Conservation (phyloP, 2,888 invertebrate species). For the Corbicula japonica region DNA sequence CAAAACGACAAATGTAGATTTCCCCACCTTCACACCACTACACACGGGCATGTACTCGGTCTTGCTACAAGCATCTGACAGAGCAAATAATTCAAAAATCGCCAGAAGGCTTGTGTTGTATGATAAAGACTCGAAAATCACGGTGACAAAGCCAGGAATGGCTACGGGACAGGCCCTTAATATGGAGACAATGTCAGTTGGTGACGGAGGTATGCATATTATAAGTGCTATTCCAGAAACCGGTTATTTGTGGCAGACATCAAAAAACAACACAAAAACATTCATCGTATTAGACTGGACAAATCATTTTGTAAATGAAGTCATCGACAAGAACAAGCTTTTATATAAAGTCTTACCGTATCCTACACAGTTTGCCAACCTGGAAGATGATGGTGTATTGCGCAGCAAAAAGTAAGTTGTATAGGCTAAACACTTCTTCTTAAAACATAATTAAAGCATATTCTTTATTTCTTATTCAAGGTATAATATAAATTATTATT, state of each 20-base stretch:
- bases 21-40: slow-evolving; percentile 49
- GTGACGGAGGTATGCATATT: slow-evolving; percentile 38
- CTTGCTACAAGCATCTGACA: slow-evolving; percentile 67
- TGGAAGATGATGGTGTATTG: slow-evolving; percentile 17
- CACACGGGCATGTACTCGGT: slow-evolving; percentile 67
- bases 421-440: too few species aligned
- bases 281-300: slow-evolving; percentile 50
- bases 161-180: neutral
- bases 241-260: slow-evolving; percentile 59
- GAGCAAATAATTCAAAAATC: slow-evolving; percentile 72
- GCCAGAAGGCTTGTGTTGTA: slow-evolving; percentile 66
- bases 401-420: slow-evolving; percentile 33
- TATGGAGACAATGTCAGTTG: neutral
- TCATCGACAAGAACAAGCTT: slow-evolving; percentile 47
- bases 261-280: slow-evolving; percentile 6
- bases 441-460: too few species aligned
- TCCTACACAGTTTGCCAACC: too few species aligned
- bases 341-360: slow-evolving; percentile 52
- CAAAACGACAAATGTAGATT: neutral
- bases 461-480: too few species aligned
- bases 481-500: too few species aligned
- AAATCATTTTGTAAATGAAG: slow-evolving; percentile 60
- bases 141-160: slow-evolving; percentile 31
- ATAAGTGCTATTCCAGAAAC: slow-evolving; percentile 51
- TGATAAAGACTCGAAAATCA: slow-evolving; percentile 63